Base-by-base conservation (phyloP, 2,797 vertebrate genomes). In the Gymnothorax reevesii region DNA sequence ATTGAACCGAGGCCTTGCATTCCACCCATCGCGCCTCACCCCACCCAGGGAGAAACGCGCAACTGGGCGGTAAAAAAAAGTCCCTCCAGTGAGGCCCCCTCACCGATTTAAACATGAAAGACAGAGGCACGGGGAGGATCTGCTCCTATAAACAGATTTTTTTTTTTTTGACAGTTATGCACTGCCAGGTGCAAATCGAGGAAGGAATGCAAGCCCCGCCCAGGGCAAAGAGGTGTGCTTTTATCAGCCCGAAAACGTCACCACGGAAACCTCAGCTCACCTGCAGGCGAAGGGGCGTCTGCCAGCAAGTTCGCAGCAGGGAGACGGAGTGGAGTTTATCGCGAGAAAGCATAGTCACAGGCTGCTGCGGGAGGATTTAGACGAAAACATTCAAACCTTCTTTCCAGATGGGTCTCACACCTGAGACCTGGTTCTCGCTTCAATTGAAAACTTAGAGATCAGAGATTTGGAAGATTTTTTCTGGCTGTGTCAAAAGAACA, bases 81-180 rank as follows among this genome's bases (percentile, higher is more conserved):
- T 92, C 94, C 91, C 91, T 92, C 92, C 95, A 95, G 95, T 92
- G 89, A 90, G 92, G 88, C 91, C 88, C 57, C 77, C 90, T 92
- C 88, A 85, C 89, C 90, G 90, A 62, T 10, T 82, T 90, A 89
- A 89, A 89, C 92, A 89, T 92, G 93, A 90, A 92, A 89, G 83
- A 15, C 54, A 10, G 89, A 92, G 93, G 90, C 2, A 89, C 91
- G 92, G 93, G 94, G 94, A 94, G 94, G 94, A 91, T 94, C 94
- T 91, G 88, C 84, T 86, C 57, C 94, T 94, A 95, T 93, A 92
- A 94, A 94, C 94, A 95, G 91, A 92, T 86, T 89, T 89, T 89
- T 90, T 89, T 88, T 92, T 92, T 94, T 93, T 91, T 10, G 69
- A 33, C 69, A 33, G 27, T 73, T 27, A 92, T 89, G 62, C 85